Percentiles rank a stretch among this genome's conserved stretches.
phyloP scores from a whole-genome alignment of 2,113 vertebrate species.

The Stigmatopora nigra region DNA sequence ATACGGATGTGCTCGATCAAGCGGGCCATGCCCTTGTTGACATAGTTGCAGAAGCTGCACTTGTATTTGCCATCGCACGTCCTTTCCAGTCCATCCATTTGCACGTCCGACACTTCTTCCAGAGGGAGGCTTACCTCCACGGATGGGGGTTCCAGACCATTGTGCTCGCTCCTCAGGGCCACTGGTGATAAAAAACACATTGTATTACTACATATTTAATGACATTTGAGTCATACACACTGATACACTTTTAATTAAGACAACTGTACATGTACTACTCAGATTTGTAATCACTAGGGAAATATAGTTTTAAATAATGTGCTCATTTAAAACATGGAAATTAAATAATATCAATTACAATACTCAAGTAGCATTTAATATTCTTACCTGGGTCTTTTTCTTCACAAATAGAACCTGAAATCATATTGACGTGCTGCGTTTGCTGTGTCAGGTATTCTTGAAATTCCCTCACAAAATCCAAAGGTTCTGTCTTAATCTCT shows the following conservation, averaged over 20 bases:
- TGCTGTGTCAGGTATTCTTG: conserved; percentile 97
- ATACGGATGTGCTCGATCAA: conserved; percentile 95
- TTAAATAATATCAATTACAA: neutral
- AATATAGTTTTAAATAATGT: no score
- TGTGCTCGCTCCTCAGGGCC: conserved; percentile 65
- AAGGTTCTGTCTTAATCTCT: conserved; percentile 82
- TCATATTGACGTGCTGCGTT: conserved; percentile 99
- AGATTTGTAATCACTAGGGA: no score
- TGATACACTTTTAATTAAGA: no score
- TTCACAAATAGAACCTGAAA: conserved; percentile 90
- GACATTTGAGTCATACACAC: no score
- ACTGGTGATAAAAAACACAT: conserved; percentile 23
- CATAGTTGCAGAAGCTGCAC: conserved; percentile 95
- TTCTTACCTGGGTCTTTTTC: conserved; percentile 76
- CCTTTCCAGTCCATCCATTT: conserved; percentile 93
- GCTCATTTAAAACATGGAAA: no score
- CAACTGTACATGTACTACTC: no score
- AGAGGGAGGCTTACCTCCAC: conserved; percentile 83
- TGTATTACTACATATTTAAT: no score
- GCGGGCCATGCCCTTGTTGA: conserved; percentile 93
- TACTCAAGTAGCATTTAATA: neutral
- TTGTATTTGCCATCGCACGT: conserved; percentile 95
- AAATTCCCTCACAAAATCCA: conserved; percentile 98
- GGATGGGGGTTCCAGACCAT: conserved; percentile 85
- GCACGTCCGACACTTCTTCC: conserved; percentile 87